These are phyloP conservation scores for Synanthedon tipuliformis DNA, from an alignment of 2,888 invertebrate genomes.

Conservation along the genomic window DNA sequence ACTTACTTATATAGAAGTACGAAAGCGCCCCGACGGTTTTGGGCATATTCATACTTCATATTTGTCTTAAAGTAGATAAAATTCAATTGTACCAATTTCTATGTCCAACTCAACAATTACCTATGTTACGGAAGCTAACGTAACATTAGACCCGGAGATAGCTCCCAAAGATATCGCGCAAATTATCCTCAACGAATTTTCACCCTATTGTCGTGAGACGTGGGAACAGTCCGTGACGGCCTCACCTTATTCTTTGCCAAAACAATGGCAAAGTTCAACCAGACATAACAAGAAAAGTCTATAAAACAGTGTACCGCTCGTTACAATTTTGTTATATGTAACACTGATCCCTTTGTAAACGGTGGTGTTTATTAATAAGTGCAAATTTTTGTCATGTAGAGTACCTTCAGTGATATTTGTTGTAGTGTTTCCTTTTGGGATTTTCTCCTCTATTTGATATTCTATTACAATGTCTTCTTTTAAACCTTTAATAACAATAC, in stretches of 20 bases:
- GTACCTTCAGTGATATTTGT: background rate
- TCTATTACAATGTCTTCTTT: constrained; percentile 12
- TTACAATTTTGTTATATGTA: constrained; percentile 46
- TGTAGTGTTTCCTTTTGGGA: background rate
- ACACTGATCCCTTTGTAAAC: constrained; percentile 34
- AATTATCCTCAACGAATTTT: constrained; percentile 61
- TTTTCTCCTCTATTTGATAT: background rate
- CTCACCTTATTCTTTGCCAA: constrained; percentile 19
- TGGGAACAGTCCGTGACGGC: constrained; percentile 59
- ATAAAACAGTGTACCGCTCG: constrained; percentile 49
- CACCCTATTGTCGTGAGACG: constrained; percentile 57
- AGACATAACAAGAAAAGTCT: constrained; percentile 65
- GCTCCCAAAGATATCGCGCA: constrained; percentile 45
- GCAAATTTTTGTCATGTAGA: background rate
- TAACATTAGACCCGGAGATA: constrained; percentile 32
- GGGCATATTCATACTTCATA: no score
- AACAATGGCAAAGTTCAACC: constrained; percentile 68
- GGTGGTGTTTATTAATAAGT: constrained; percentile 20
- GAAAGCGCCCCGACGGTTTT: no score
- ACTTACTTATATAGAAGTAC: no score
- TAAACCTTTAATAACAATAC: constrained; percentile 10
- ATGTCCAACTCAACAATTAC: constrained; percentile 13
- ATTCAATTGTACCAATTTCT: background rate
- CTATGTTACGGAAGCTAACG: constrained; percentile 34
- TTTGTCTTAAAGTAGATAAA: background rate